Conservation (phyloP, 2,113 vertebrate genomes). For the Hydrolagus affinis region DNA sequence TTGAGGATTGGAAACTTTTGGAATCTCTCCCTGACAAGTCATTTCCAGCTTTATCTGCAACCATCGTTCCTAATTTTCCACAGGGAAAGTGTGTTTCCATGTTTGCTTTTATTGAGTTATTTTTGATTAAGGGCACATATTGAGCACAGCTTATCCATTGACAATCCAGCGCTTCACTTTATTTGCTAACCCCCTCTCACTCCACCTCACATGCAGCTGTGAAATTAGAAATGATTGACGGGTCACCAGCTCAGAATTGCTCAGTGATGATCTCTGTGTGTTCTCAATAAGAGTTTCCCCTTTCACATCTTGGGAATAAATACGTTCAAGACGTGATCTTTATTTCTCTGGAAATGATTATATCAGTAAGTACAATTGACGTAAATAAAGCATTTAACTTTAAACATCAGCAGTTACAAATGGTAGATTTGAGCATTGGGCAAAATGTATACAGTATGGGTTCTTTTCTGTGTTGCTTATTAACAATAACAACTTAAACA, state of each 20-base stretch:
- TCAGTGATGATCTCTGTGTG: background rate
- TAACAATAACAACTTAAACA: too few relatives aligned
- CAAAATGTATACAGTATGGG: background rate
- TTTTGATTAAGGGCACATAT: background rate
- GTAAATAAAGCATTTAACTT: constrained; percentile 8
- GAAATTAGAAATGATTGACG: background rate
- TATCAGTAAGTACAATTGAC: background rate
- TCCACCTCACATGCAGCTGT: background rate
- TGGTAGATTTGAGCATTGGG: background rate
- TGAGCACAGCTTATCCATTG: constrained; percentile 15
- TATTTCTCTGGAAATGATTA: background rate
- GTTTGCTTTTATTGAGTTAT: constrained; percentile 29
- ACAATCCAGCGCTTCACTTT: background rate
- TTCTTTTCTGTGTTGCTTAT: too few relatives aligned
- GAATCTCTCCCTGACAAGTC: constrained; percentile 21
- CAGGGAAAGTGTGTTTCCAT: background rate
- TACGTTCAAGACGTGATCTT: background rate
- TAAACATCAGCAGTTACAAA: background rate
- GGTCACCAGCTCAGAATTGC: background rate
- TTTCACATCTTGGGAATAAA: background rate
- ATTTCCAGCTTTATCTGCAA: constrained; percentile 22
- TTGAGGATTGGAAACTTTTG: constrained; percentile 18
- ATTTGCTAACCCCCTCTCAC: background rate
- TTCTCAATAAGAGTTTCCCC: background rate
- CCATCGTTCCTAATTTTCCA: constrained; percentile 25